Percentiles rank a stretch among this genome's conserved stretches.
Conservation (phyloP, 2,797 vertebrate species). For the Balearica regulorum region DNA sequence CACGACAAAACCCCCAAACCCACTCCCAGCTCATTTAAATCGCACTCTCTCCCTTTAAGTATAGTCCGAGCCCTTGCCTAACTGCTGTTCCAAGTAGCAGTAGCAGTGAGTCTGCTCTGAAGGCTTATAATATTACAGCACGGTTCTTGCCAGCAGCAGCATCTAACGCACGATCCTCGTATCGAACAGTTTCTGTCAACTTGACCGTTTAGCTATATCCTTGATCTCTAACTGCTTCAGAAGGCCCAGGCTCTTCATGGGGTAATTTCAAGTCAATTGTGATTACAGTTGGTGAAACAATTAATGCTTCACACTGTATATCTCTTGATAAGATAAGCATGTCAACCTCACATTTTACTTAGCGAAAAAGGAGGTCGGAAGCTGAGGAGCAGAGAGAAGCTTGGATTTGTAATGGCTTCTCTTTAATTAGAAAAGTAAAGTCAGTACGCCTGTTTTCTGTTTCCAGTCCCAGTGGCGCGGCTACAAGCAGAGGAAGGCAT, state of each 20-base stretch:
- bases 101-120: neutral
- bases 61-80: neutral
- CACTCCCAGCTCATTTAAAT: neutral
- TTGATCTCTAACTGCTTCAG: neutral
- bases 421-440: neutral
- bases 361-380: neutral
- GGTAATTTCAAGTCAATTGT: neutral
- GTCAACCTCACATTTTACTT: neutral
- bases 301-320: neutral
- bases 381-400: neutral
- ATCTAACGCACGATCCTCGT: fast-evolving
- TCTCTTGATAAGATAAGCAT: neutral
- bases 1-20: neutral
- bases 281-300: neutral
- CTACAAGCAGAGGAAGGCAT: conserved; percentile 88
- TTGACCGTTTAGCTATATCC: neutral
- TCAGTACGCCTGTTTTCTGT: neutral
- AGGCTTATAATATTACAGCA: neutral
- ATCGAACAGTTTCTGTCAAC: neutral
- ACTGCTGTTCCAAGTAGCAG: neutral
- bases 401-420: neutral
- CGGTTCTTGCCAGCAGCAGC: neutral
- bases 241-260: neutral
- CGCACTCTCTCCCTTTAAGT: neutral
- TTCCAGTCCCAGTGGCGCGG: conserved; percentile 93